phyloP scores from a whole-genome alignment of 2,113 vertebrate species.

The Pungitius pungitius region DNA sequence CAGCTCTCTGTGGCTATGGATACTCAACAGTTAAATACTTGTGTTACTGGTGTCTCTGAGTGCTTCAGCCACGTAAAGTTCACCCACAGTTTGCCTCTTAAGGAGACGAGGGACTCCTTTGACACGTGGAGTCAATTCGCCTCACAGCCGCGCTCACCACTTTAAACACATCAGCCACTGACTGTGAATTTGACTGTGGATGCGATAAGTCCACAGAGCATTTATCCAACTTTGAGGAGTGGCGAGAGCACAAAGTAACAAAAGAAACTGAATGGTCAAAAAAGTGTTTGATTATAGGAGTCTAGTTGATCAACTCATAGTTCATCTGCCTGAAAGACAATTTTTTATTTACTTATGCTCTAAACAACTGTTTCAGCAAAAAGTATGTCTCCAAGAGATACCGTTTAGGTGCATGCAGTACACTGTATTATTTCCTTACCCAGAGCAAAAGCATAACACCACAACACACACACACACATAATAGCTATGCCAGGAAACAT shows the following conservation, averaged over 20 bases:
- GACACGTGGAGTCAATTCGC: slow-evolving; percentile 22
- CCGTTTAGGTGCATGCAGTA: slow-evolving; percentile 6
- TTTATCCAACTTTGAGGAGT: neutral
- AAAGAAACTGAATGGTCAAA: neutral
- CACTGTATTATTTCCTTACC: slow-evolving; percentile 43
- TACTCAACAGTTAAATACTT: slow-evolving; percentile 18
- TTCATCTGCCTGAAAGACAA: neutral
- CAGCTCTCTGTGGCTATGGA: neutral
- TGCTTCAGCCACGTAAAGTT: slow-evolving; percentile 33
- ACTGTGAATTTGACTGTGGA: slow-evolving; percentile 31
- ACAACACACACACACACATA: neutral
- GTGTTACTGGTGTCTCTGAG: slow-evolving; percentile 31
- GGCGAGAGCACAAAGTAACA: neutral
- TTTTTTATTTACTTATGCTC: neutral
- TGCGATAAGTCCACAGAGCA: slow-evolving; percentile 3
- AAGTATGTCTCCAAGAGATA: neutral
- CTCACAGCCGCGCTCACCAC: slow-evolving; percentile 8
- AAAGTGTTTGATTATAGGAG: neutral
- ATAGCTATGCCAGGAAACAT: slow-evolving; percentile 22
- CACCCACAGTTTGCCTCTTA: slow-evolving; percentile 39
- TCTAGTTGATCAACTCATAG: neutral
- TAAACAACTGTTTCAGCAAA: neutral
- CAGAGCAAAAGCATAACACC: slow-evolving; percentile 5
- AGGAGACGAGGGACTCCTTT: slow-evolving; percentile 37
- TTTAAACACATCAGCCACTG: slow-evolving; percentile 39